These are phyloP conservation scores for Odontamblyopus lacepedii DNA, from an alignment of 2,797 vertebrate genomes.

Conservation along the genomic window DNA sequence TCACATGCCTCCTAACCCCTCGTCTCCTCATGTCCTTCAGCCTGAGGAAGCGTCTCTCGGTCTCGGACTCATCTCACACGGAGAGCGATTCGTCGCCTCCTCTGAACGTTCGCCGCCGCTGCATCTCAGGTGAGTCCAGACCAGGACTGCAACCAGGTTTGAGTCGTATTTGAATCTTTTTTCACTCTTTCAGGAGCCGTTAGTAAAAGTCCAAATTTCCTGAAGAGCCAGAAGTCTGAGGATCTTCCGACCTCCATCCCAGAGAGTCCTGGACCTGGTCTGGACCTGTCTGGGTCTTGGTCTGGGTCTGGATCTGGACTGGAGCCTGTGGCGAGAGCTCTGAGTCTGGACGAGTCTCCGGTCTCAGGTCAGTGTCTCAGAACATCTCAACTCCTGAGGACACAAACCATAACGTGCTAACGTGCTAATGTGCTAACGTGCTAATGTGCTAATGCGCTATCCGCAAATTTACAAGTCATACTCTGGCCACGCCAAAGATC, in stretches of 20 bases:
- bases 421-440: too few species aligned
- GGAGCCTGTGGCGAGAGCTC: conserved; percentile 81
- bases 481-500: too few species aligned
- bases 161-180: background rate
- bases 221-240: conserved; percentile 74
- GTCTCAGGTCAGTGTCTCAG: conserved; percentile 26
- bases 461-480: too few species aligned
- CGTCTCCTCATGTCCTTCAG: conserved; percentile 57
- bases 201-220: conserved; percentile 68
- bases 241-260: conserved; percentile 81
- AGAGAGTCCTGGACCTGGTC: conserved; percentile 46
- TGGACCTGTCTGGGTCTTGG: background rate
- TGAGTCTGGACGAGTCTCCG: conserved; percentile 82
- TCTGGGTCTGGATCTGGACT: background rate
- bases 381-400: too few species aligned
- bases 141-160: too few species aligned
- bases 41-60: conserved; percentile 90
- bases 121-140: conserved; percentile 77
- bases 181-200: conserved; percentile 25
- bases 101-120: conserved; percentile 88
- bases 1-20: background rate
- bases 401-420: too few species aligned
- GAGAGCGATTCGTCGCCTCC: conserved; percentile 97
- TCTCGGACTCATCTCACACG: conserved; percentile 95
- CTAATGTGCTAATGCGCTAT: too few species aligned